Evolutionary conservation across 23 tunicate species (phyloP).

Genomic region (Phallusia fumigata): DNA sequence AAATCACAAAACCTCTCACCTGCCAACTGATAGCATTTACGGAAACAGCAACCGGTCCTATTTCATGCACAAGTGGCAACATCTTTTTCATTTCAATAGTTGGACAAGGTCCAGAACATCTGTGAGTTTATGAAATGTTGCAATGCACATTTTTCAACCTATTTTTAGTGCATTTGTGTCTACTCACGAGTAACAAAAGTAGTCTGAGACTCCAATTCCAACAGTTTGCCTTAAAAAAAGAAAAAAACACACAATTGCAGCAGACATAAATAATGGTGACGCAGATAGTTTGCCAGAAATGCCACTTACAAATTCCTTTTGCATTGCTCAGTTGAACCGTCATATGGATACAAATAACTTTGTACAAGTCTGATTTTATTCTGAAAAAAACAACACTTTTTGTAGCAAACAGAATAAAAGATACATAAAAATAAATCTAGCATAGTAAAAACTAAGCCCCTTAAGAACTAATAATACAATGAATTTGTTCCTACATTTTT

Average conservation of each 20-base stretch:
- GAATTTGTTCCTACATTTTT: constrained; percentile 16
- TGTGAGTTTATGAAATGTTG: background rate
- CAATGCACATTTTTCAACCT: background rate
- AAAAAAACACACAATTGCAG: too few relatives aligned
- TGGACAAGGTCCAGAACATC: constrained; percentile 20
- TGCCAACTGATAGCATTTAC: constrained; percentile 50
- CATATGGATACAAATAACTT: background rate
- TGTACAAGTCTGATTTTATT: background rate
- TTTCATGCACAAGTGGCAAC: constrained; percentile 11
- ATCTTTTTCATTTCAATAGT: constrained; percentile 30
- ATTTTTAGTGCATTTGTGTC: background rate
- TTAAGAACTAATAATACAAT: too few relatives aligned
- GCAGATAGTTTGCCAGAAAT: too few relatives aligned
- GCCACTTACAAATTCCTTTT: background rate
- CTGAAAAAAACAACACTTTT: background rate
- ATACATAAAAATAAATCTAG: too few relatives aligned
- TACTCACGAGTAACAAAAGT: constrained; percentile 30
- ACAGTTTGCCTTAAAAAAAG: background rate
- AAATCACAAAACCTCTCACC: too few relatives aligned
- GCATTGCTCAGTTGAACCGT: background rate
- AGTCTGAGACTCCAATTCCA: constrained; percentile 20
- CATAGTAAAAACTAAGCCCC: too few relatives aligned
- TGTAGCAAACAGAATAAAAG: too few relatives aligned
- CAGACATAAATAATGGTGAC: too few relatives aligned
- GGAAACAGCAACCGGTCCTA: constrained; percentile 16